A percentile compares a stretch with the other conserved stretches of the same genome.
These are phyloP conservation scores for roundworm (Caenorhabditis elegans) DNA, from an alignment of 1,140 invertebrate genomes.

Conservation along the genomic window WBcel235 BX284602.5:11145001-11145500, in stretches of 20 bases:
- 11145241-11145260: background rate
- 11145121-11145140: background rate
- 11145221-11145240: conserved; percentile 16
- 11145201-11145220: no score
- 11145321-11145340: background rate
- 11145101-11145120: conserved; percentile 20
- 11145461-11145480: no score
- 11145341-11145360: conserved; percentile 5
- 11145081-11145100: background rate
- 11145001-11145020: background rate
- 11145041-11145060: background rate
- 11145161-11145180: conserved; percentile 33
- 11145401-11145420: no score
- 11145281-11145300: conserved; percentile 17
- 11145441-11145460: no score
- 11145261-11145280: background rate
- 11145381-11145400: conserved; percentile 23
- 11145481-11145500: no score
- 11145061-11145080: background rate
- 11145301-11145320: conserved; percentile 18
- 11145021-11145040: background rate
- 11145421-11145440: no score
- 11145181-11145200: background rate
- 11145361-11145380: background rate
- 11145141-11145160: conserved; percentile 28